Evolutionary conservation across 2,113 vertebrate genomes (phyloP).

Genomic region (Crotalus helleri): DNA sequence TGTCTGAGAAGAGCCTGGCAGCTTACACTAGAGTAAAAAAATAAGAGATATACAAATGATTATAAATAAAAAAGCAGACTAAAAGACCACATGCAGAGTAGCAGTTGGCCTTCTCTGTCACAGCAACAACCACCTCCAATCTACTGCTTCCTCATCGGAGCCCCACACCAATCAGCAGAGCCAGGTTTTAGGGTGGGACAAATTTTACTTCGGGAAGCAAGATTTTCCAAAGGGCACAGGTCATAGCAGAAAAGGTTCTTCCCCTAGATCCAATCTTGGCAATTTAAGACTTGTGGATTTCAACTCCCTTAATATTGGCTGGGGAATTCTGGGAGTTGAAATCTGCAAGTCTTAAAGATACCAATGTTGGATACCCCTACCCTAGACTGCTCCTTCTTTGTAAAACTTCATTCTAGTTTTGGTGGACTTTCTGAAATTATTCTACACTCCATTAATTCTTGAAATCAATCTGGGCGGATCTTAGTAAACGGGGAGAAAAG

Average conservation of each 20-base stretch:
- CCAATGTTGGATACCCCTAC: not conserved
- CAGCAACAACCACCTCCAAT: not conserved
- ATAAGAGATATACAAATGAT: not conserved
- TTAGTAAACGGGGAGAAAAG: not conserved
- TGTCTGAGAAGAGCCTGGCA: not conserved
- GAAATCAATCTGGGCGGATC: not conserved
- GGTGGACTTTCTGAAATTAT: not conserved
- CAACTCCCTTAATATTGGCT: not conserved
- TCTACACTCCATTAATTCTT: not conserved
- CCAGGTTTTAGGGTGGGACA: not conserved
- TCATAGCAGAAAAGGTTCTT: not conserved
- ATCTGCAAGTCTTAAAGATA: not conserved
- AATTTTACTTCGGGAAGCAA: not conserved
- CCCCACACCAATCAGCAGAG: not conserved
- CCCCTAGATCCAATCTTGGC: not conserved
- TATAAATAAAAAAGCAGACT: not conserved
- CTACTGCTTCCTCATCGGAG: not conserved
- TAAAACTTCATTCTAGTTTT: not conserved
- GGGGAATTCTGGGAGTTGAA: not conserved
- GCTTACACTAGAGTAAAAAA: not conserved
- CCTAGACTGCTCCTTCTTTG: not conserved
- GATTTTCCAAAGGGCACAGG: not conserved
- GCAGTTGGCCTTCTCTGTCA: not conserved
- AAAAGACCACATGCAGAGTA: not conserved
- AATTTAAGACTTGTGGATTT: not conserved